Evolutionary conservation across 1,140 invertebrate genomes (phyloP), one percentile per base, ranked within the genome.

Genomic region (Chelonus insularis): DNA sequence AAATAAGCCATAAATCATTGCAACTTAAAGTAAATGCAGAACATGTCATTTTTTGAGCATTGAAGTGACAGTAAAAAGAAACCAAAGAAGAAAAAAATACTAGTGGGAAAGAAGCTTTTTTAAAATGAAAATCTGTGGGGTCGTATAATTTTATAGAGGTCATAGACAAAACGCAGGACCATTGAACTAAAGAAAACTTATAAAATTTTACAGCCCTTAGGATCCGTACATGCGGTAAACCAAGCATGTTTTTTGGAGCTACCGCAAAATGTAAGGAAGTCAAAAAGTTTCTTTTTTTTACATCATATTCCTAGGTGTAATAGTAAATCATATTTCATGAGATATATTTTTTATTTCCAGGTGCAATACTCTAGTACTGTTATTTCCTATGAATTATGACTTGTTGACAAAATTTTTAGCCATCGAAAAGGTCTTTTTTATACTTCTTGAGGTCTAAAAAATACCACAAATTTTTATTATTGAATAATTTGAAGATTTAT

Each of bases 111-210:
- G 41, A 56, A 39, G 20, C 36, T 16, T 41, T 36, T 32, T 39
- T 20, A 23, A 11, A 47, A 43, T 37, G 39, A 52, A 34, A 57
- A 39, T 51, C 51, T 18, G 9, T 55, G 47, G 29, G 20, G 64
- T 62, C 64, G 54, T 66, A 66, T 66, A 66, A 60, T 34, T 66
- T 66, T 65, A 65, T 66, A 66, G 60, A 60, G n/a, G n/a, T n/a
- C 55, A 21, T n/a, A 39, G 43, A 63, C 62, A 63, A 63, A 59
- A 59, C 36, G 32, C 36, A 56, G 37, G 11, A 57, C 37, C 61
- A 21, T 32, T 2, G 32, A 37, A 16, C 16, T 20, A 45, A 61
- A 60, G 58, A 39, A 12, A 39, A 39, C 37, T 39, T 39, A 39
- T 62, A 58, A 61, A 65, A 65, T 32, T 65, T 65, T 65, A 62